Evolutionary conservation across 2,888 invertebrate genomes (phyloP).

Genomic region (Chrysotoxum bicinctum): DNA sequence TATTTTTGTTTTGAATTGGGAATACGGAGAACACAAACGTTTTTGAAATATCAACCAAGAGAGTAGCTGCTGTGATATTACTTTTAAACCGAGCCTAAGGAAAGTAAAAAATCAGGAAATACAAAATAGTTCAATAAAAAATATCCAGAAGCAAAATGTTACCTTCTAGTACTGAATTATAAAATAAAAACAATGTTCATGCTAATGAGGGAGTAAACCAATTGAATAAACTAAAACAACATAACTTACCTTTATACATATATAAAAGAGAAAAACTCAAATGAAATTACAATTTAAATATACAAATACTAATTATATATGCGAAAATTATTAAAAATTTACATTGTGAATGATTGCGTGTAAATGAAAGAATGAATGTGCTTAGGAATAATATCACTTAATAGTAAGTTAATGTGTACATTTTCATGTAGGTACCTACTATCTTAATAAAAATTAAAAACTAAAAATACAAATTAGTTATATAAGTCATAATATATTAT

Average conservation of each 20-base stretch:
- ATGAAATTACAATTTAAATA: constrained; percentile 16
- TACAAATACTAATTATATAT: constrained; percentile 39
- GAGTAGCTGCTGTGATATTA: constrained; percentile 11
- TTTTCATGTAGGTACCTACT: constrained; percentile 22
- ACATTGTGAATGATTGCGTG: constrained; percentile 34
- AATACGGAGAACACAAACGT: neutral
- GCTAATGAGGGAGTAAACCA: neutral
- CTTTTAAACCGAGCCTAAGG: neutral
- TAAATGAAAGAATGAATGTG: constrained; percentile 13
- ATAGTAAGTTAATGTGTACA: constrained; percentile 22
- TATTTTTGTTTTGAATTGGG: neutral
- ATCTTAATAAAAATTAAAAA: neutral
- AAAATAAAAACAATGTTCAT: constrained; percentile 33
- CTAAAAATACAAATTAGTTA: constrained; percentile 53
- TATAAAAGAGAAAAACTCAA: constrained; percentile 30
- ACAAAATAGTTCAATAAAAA: constrained; percentile 36
- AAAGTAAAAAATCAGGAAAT: constrained; percentile 21
- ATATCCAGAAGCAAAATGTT: constrained; percentile 7
- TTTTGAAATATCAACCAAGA: constrained; percentile 5
- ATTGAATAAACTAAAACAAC: constrained; percentile 17
- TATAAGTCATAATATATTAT: constrained; percentile 9
- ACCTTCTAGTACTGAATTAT: constrained; percentile 25
- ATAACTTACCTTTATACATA: neutral
- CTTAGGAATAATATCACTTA: constrained; percentile 31
- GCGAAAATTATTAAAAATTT: constrained; percentile 20